Conservation (phyloP, 2,888 invertebrate genomes). For the Drosophila incognita region DNA sequence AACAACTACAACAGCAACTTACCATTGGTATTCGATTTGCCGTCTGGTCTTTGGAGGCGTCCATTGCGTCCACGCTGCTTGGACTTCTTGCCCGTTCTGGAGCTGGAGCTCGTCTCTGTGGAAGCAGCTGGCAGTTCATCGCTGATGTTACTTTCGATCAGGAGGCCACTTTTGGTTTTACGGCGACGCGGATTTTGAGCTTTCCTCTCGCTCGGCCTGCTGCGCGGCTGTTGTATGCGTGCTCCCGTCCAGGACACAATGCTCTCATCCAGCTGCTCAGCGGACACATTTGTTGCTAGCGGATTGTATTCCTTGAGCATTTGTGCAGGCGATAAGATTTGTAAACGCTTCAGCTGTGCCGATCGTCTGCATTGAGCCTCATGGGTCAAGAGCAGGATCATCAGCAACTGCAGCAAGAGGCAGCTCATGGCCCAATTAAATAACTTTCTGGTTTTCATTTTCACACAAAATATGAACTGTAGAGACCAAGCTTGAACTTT, state of each 20-base stretch:
- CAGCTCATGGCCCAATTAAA: slow-evolving; percentile 25
- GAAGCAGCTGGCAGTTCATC: slow-evolving; percentile 47
- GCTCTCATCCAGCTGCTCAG: slow-evolving; percentile 68
- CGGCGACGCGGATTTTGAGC: slow-evolving; percentile 57
- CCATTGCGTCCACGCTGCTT: slow-evolving; percentile 73
- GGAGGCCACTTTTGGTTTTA: slow-evolving; percentile 83
- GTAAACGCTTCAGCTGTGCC: slow-evolving; percentile 47
- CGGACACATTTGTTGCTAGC: slow-evolving; percentile 35
- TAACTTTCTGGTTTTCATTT: slow-evolving; percentile 59
- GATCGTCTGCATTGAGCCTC: slow-evolving; percentile 45
- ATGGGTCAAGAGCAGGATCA: slow-evolving; percentile 32
- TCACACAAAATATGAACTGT: slow-evolving; percentile 16
- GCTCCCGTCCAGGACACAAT: slow-evolving; percentile 80
- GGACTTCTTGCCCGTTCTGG: slow-evolving; percentile 54
- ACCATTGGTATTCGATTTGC: slow-evolving; percentile 68
- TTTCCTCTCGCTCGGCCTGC: slow-evolving; percentile 36
- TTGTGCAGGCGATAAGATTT: slow-evolving; percentile 60
- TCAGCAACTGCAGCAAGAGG: slow-evolving; percentile 15
- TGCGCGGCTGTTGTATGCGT: slow-evolving; percentile 51
- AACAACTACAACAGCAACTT: slow-evolving; percentile 29
- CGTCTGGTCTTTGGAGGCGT: slow-evolving; percentile 61
- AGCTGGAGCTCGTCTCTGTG: slow-evolving; percentile 36
- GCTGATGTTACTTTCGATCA: slow-evolving; percentile 81
- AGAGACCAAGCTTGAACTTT: slow-evolving; percentile 1
- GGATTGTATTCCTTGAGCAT: slow-evolving; percentile 65